phyloP scores from a whole-genome alignment of 2,888 invertebrate species.

The Leuctra nigra region DNA sequence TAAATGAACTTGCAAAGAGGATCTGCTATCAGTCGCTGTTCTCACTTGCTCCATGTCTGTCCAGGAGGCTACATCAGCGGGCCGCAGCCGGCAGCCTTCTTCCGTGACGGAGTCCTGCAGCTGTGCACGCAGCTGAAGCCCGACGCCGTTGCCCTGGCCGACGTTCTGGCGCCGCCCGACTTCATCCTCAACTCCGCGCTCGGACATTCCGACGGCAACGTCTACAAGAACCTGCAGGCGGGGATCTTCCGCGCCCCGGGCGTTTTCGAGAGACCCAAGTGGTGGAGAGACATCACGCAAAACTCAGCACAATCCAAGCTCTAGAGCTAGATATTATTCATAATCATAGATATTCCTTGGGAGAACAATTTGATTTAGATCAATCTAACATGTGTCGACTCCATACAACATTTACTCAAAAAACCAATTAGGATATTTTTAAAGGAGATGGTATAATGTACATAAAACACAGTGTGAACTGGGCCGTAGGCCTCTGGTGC shows the following conservation, averaged over 20 bases:
- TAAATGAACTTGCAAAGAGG: too few relatives aligned
- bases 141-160: constrained; percentile 53
- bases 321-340: too few relatives aligned
- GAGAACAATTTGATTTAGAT: too few relatives aligned
- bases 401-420: too few relatives aligned
- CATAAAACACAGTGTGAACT: too few relatives aligned
- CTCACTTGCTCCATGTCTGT: too few relatives aligned
- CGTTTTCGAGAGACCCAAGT: constrained; percentile 58
- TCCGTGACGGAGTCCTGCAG: constrained; percentile 45
- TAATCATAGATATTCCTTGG: too few relatives aligned
- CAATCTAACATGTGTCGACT: too few relatives aligned
- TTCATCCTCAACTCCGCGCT: constrained; percentile 57
- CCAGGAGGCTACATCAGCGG: constrained; percentile 34
- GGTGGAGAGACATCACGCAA: constrained; percentile 67
- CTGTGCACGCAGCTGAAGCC: constrained; percentile 48
- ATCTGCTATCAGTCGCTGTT: too few relatives aligned
- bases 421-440: too few relatives aligned
- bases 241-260: constrained; percentile 57
- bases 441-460: too few relatives aligned
- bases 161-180: constrained; percentile 57
- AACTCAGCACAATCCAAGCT: constrained; percentile 31
- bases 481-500: too few relatives aligned
- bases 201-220: constrained; percentile 55
- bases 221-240: constrained; percentile 65
- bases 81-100: constrained; percentile 34